Conservation (phyloP, 2,888 invertebrate species). For the Zaprionus lineosus region DNA sequence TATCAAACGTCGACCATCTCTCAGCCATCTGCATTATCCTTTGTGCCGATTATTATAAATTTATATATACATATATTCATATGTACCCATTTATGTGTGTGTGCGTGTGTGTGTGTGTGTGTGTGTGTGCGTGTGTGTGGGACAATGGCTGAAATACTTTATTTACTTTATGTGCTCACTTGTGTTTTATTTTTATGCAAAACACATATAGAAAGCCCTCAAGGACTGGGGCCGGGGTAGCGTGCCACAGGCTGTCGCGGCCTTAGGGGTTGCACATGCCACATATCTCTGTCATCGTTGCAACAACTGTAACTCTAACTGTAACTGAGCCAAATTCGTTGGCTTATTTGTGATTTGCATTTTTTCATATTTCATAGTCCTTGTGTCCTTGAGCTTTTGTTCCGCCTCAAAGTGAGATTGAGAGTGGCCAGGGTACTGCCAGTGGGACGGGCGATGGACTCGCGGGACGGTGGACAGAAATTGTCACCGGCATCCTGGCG, state of each 20-base stretch:
- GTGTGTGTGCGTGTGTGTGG: no score
- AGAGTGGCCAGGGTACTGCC: no score
- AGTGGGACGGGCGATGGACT: no score
- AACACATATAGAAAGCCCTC: conserved; percentile 30
- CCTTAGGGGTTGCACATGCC: conserved; percentile 56
- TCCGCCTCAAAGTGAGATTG: no score
- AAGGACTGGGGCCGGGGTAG: not conserved
- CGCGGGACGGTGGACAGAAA: no score
- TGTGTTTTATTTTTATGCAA: conserved; percentile 39
- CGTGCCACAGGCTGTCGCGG: conserved; percentile 13
- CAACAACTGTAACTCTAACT: conserved; percentile 40
- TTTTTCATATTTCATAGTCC: conserved; percentile 48
- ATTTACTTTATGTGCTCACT: conserved; percentile 29
- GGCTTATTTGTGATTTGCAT: conserved; percentile 72
- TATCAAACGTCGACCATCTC: conserved; percentile 42
- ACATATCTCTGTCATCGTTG: conserved; percentile 28
- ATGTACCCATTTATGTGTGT: conserved; percentile 29
- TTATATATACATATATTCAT: conserved; percentile 24
- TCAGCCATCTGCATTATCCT: conserved; percentile 60
- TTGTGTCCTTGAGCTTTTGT: no score
- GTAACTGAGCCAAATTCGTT: conserved; percentile 55
- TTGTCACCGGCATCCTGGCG: no score
- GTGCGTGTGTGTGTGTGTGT: no score
- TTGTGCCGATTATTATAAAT: conserved; percentile 45
- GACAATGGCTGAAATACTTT: conserved; percentile 25